phyloP scores from a whole-genome alignment of 2,113 vertebrate genomes.

The Sceloporus tristichus region DNA sequence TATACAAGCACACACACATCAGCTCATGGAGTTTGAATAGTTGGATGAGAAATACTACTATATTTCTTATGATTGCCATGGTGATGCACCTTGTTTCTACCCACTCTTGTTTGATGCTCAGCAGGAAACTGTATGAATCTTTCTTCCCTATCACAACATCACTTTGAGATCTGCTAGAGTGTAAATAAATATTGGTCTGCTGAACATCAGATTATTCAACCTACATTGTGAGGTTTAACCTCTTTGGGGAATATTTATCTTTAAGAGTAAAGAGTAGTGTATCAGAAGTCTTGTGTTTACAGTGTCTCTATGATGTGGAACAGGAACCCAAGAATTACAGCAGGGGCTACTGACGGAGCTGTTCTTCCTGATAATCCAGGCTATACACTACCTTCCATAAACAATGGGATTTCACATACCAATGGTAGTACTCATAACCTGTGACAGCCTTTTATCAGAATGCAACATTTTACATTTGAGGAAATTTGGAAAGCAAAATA shows the following conservation, averaged over 20 bases:
- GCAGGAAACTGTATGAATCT: background rate
- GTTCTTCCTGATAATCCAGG: background rate
- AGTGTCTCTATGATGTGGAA: background rate
- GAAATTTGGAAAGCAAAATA: background rate
- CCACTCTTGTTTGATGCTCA: background rate
- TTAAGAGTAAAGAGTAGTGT: background rate
- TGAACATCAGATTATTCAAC: slow-evolving; percentile 25
- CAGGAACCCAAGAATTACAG: fast-evolving
- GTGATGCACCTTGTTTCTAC: background rate
- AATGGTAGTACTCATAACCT: background rate
- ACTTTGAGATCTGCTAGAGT: background rate
- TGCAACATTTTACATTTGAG: background rate
- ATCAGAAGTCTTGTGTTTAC: background rate
- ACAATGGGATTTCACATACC: background rate
- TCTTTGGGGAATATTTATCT: slow-evolving; percentile 26
- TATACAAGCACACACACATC: too few relatives aligned
- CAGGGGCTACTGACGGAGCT: fast-evolving
- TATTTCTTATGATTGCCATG: background rate
- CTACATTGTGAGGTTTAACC: slow-evolving; percentile 3
- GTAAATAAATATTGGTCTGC: slow-evolving; percentile 44
- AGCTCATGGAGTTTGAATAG: background rate
- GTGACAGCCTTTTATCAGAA: fast-evolving
- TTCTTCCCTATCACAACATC: background rate
- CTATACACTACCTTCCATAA: background rate
- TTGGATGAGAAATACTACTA: fast-evolving